Base-by-base conservation (phyloP, 2,888 invertebrate species). In the Lycophotia porphyrea region DNA sequence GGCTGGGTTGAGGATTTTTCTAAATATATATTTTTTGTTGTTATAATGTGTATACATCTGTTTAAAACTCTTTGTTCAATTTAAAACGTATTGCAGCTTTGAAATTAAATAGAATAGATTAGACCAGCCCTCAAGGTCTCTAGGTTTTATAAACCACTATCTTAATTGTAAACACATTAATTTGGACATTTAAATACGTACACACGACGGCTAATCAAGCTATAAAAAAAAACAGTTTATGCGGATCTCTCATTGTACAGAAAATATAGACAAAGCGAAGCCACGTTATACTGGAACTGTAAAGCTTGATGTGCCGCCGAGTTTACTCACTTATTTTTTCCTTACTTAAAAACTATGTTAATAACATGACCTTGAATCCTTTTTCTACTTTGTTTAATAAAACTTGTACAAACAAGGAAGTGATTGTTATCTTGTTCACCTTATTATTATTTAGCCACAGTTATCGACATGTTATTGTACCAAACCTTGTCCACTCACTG, bases 91-190 rank as follows among this genome's bases (percentile, higher is more conserved):
- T 27, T 58, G 69, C 27, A 71, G 52, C 39, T 84, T 87, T 77
- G 84, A 88, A 87, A 84, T 88, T 88, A 60, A 31, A 8, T 52
- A 34, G 49, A 21, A 47, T 61, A 24, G 64, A 52, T 72, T 77
- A 83, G 66, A 80, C 21, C 44, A 42, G 52, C 4, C 39, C 2
- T 60, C 86, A 83, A 83, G 83, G 82, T 77, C 36, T 60, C n/a
- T 13, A 36, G 15, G 60, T n/a, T 73, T 63, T 34, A 44, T 49
- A 73, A 11, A 58, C 31, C 13, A 42, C 47, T n/a, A 68, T 68
- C 34, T 66, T 34, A 49, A 69, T 13, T 55, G 31, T 67, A 66
- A 77, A 61, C 21, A 49, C 27, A 71, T 58, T 9, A 63, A 39
- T 65, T 66, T 61, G 9, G 31, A 65, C 18, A 65, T 36, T 27